Evolutionary conservation across 2,113 vertebrate species (phyloP).

Genomic region (Poeciliopsis prolifica): DNA sequence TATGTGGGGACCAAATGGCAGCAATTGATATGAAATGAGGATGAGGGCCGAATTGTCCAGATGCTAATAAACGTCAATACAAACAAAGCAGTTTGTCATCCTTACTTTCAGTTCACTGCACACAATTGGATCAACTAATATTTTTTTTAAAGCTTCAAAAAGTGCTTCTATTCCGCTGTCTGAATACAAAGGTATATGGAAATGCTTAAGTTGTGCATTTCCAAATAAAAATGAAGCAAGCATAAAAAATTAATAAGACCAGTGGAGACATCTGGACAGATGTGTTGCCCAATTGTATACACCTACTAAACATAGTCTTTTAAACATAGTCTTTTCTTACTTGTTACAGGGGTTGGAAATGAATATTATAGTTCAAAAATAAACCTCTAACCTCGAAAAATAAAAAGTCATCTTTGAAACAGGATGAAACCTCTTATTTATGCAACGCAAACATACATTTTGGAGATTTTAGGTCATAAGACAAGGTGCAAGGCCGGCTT

Average conservation of each 20-base stretch:
- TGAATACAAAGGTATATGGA: not conserved
- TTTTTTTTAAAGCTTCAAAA: not conserved
- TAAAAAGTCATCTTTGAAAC: not conserved
- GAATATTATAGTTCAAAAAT: not conserved
- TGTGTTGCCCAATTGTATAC: not conserved
- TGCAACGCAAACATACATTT: not conserved
- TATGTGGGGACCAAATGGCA: not conserved
- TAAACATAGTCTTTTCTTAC: not conserved
- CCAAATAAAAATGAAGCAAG: not conserved
- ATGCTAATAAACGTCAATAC: not conserved
- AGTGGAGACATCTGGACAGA: not conserved
- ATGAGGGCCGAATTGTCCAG: not conserved
- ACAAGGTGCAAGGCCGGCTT: constrained; percentile 18
- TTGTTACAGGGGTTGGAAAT: not conserved
- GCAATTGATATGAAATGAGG: not conserved
- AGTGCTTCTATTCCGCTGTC: not conserved
- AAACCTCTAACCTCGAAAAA: not conserved
- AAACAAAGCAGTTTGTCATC: not conserved
- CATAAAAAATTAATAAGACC: not conserved
- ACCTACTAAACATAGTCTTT: not conserved
- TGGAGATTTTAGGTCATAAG: not conserved
- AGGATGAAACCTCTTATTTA: not conserved
- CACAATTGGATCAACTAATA: not conserved
- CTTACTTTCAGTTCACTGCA: not conserved
- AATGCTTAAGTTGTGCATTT: not conserved